Evolutionary conservation across 2,888 invertebrate genomes (phyloP), one percentile per base, ranked within the genome.

Genomic region (Torymus texanus): DNA sequence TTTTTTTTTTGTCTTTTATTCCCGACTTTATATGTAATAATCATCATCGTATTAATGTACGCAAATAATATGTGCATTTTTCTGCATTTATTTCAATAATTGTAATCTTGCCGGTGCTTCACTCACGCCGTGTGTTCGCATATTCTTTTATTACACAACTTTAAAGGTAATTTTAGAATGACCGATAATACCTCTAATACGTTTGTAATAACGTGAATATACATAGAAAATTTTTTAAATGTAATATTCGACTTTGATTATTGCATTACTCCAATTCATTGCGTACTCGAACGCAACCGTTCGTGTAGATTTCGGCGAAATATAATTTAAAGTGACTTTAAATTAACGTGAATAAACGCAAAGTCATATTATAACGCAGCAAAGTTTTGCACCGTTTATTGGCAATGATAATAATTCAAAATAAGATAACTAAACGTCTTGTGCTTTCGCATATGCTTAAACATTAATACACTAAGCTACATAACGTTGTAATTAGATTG

Each of bases 71-170:
- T 70, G 58, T 65, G 16, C 12, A 29, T 67, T 29, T 14, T 12
- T 65, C 5, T 21, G 50, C 18, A 51, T 18, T 24, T 59, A 24
- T 66, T 18, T 62, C 16, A 61, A 18, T 59, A 12, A 21, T 71
- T 79, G 81, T 71, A 78, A 75, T 77, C 79, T 83, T 79, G 75
- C 72, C 78, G 78, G 77, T 81, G 78, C 81, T 78, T 70, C 73
- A 79, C 66, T 81, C 75, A 65, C 71, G 58, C 16, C 13, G 18
- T 18, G 59, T 21, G 4, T 58, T 66, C 13, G 14, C n/a, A 18
- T 66, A 56, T n/a, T 24, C 18, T 65, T 65, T 53, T 59, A n/a
- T 58, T 55, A 55, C 58, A 53, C 58, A 55, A 13, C 58, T 58
- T 58, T 21, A 41, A 18, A 56, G 41, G 73, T 72, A 75, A 74